phyloP scores from a whole-genome alignment of 2,113 vertebrate genomes.

The Saimiri boliviensis region DNA sequence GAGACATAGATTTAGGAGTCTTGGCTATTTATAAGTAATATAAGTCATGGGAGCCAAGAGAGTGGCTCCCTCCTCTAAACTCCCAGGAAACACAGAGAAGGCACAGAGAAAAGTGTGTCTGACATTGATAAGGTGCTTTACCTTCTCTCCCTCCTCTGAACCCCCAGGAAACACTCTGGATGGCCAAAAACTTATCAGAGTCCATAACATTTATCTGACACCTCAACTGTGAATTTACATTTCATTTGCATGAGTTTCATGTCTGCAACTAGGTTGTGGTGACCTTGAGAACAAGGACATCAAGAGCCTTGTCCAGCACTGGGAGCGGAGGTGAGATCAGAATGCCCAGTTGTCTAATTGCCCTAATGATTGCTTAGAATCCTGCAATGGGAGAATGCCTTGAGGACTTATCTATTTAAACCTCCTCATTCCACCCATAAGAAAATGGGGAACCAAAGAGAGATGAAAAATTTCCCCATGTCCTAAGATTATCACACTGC shows the following conservation, averaged over 20 bases:
- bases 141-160: background rate
- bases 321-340: background rate
- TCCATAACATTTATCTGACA: background rate
- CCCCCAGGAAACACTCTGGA: conserved; percentile 9
- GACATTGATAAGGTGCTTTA: background rate
- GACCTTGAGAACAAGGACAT: background rate
- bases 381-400: background rate
- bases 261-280: background rate
- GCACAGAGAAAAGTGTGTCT: background rate
- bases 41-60: conserved; percentile 3
- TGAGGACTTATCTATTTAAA: background rate
- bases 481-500: background rate
- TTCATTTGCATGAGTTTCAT: background rate
- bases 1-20: conserved; percentile 1
- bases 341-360: background rate
- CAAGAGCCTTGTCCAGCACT: background rate
- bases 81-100: background rate
- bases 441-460: background rate
- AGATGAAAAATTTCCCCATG: background rate
- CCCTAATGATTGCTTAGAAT: background rate
- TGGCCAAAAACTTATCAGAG: background rate
- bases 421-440: background rate
- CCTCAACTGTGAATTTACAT: background rate
- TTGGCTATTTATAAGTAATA: background rate
- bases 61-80: background rate